Base-by-base conservation (phyloP, 2,888 invertebrate genomes). In the Leptura quadrifasciata region DNA sequence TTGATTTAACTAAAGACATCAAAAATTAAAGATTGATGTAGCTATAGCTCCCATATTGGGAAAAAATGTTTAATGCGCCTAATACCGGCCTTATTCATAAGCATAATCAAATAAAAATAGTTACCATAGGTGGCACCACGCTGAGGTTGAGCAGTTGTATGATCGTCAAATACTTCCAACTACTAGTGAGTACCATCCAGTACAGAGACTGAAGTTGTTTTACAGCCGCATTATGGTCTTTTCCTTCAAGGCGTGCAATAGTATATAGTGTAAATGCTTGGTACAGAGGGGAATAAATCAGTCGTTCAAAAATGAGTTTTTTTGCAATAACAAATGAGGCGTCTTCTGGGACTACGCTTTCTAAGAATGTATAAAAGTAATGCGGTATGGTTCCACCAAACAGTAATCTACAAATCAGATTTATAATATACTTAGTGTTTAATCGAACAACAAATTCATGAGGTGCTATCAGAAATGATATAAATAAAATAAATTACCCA, bases 351-450 rank as follows among this genome's bases (percentile, higher is more conserved):
- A 94, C 91, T 39, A 92, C 81, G 68, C 89, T 89, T 80, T 94
- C 94, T 61, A 94, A 85, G 47, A 91, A 89, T 79, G 91, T 90
- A 85, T 95, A 95, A 87, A 96, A 95, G 85, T 93, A 95, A 88
- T 96, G 95, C 0, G 96, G 95, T 3, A 95, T 89, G 1, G 94
- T 92, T 31, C 96, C 96, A 72, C 95, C 95, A 88, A 96, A 95
- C n/a, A 95, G 85, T 60, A 96, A 90, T 64, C 95, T 95, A 88
- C 58, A 88, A 80, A 57, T 54, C 31, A 69, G 31, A n/a, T 60
- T 31, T 18, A n/a, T 60, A 57, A 27, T 18, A 57, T 47, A 57
- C 61, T 24, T 1, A 47, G 47, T 15, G 10, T 15, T 47, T 5
- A n/a, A n/a, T n/a, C 6, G 15, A 39, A 39, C 15, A 10, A 9